Conservation (phyloP, 2,113 vertebrate genomes). For the Tyto alba region DNA sequence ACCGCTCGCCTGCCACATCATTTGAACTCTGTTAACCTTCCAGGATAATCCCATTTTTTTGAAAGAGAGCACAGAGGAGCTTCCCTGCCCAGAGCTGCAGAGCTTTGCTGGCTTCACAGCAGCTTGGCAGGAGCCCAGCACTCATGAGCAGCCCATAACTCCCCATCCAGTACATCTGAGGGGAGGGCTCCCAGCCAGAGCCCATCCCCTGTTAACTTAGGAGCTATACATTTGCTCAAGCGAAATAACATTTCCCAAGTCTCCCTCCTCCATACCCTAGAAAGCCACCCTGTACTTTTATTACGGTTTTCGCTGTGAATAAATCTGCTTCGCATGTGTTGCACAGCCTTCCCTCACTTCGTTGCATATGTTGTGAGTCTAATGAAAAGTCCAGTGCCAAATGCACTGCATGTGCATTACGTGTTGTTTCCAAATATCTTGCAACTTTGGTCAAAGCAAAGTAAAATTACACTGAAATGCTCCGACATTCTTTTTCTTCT, state of each 20-base stretch:
- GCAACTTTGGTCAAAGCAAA: neutral
- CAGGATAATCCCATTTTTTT: neutral
- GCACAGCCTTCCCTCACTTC: neutral
- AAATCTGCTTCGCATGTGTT: neutral
- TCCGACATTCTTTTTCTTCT: neutral
- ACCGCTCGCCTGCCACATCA: neutral
- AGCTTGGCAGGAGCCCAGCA: neutral
- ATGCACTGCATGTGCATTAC: neutral
- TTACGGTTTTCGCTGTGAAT: neutral
- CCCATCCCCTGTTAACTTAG: neutral
- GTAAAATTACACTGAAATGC: neutral
- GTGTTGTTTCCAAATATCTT: constrained; percentile 14
- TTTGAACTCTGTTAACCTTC: constrained; percentile 36
- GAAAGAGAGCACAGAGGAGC: neutral
- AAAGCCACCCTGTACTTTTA: neutral
- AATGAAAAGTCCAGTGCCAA: neutral
- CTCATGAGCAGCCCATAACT: neutral
- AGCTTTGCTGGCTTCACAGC: neutral
- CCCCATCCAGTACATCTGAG: neutral
- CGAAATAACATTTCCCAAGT: neutral
- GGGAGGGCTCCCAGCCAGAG: neutral
- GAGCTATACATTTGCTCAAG: neutral
- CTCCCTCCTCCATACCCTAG: neutral
- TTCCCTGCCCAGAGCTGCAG: constrained; percentile 9
- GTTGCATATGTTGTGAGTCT: neutral